Percentiles rank a stretch among this genome's conserved stretches.
phyloP scores from a whole-genome alignment of 2,797 vertebrate species.

The Aselliscus stoliczkanus region DNA sequence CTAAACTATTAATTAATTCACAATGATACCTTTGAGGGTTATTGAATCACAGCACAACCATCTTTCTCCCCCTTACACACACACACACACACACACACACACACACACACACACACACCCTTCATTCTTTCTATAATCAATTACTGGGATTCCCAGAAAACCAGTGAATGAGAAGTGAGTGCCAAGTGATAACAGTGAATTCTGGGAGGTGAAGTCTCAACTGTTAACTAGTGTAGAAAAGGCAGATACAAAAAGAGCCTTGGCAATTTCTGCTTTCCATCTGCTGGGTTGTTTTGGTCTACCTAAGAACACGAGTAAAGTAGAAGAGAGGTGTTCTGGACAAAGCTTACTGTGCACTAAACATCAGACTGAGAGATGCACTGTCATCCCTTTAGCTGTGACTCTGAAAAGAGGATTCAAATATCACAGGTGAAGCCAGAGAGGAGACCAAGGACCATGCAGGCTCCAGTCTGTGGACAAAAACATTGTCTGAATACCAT shows the following conservation, averaged over 20 bases:
- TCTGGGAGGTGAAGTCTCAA: neutral
- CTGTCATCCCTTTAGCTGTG: neutral
- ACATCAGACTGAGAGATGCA: too few relatives aligned
- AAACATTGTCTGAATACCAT: neutral
- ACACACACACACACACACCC: neutral
- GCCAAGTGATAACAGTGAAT: accelerated
- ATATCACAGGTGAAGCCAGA: neutral
- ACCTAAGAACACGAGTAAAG: neutral
- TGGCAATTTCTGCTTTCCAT: neutral
- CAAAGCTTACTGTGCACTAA: neutral
- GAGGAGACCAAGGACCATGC: neutral
- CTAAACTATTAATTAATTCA: neutral
- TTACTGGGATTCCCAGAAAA: neutral
- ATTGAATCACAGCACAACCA: neutral
- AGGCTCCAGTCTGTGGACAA: neutral
- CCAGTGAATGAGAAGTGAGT: neutral
- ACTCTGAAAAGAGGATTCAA: neutral
- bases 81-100: neutral
- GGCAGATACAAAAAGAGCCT: neutral
- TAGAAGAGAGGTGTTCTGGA: neutral
- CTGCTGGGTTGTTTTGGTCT: neutral
- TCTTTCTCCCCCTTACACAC: neutral
- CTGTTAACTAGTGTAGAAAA: neutral
- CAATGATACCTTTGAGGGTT: neutral
- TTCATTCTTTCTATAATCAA: neutral